A percentile compares a stretch with the other conserved stretches of the same genome.
phyloP scores from a whole-genome alignment of 2,113 vertebrate species.

The Bettongia penicillata region DNA sequence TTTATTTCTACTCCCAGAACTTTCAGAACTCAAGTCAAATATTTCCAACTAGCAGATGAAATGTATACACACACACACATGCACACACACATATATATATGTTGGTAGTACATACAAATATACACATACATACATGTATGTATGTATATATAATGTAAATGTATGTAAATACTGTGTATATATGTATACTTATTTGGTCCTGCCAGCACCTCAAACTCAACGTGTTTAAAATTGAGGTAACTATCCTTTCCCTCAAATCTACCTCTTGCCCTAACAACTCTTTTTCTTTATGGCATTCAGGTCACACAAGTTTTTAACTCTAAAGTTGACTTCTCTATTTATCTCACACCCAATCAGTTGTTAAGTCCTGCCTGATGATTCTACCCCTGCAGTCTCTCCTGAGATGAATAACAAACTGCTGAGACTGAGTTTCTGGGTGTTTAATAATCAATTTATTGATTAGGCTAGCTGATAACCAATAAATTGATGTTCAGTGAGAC shows the following conservation, averaged over 20 bases:
- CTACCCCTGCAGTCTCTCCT: background rate
- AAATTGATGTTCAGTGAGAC: too few relatives aligned
- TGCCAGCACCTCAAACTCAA: background rate
- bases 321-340: background rate
- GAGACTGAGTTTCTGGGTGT: too few relatives aligned
- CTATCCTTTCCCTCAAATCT: background rate
- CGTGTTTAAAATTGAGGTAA: background rate
- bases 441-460: too few relatives aligned
- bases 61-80: too few relatives aligned
- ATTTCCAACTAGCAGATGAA: background rate
- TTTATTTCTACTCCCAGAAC: background rate
- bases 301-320: background rate
- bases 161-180: too few relatives aligned
- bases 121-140: too few relatives aligned
- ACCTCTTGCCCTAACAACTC: background rate
- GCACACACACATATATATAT: too few relatives aligned
- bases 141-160: too few relatives aligned
- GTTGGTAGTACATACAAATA: too few relatives aligned
- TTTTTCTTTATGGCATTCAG: background rate
- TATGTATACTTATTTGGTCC: background rate
- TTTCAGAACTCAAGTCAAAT: background rate
- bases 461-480: too few relatives aligned
- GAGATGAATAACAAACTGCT: too few relatives aligned
- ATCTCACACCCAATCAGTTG: background rate
- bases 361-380: background rate